Conservation (phyloP, 2,888 invertebrate species). For the Eurois occulta region DNA sequence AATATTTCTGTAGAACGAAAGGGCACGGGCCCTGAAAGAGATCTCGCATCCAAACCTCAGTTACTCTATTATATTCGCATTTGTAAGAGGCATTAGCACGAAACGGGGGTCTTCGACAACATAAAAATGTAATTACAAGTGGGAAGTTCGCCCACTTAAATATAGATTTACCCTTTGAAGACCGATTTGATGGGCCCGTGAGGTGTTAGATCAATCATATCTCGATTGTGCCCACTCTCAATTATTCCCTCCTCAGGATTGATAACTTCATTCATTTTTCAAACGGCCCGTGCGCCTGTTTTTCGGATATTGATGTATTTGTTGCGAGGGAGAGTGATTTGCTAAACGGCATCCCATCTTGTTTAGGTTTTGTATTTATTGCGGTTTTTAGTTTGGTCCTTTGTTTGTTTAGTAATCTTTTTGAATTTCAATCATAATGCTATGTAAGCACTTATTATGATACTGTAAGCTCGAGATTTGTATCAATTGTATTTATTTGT, state of each 20-base stretch:
- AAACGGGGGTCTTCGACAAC: constrained; percentile 77
- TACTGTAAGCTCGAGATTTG: background rate
- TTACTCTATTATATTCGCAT: constrained; percentile 85
- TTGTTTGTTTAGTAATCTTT: constrained; percentile 38
- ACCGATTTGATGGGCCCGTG: constrained; percentile 83
- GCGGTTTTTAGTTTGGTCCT: constrained; percentile 29
- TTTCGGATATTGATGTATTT: constrained; percentile 67
- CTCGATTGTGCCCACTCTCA: constrained; percentile 85
- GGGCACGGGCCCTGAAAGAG: constrained; percentile 68
- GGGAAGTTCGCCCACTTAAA: constrained; percentile 86
- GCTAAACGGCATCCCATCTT: constrained; percentile 60
- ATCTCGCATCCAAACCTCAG: constrained; percentile 70
- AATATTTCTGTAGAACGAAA: constrained; percentile 54
- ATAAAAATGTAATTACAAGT: constrained; percentile 89
- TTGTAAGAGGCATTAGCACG: constrained; percentile 84
- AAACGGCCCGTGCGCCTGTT: constrained; percentile 66
- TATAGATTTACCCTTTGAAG: constrained; percentile 89
- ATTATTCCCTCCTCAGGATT: constrained; percentile 83
- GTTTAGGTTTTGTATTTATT: constrained; percentile 48
- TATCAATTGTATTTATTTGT: background rate
- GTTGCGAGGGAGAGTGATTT: constrained; percentile 62
- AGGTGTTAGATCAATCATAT: constrained; percentile 89
- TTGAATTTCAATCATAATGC: constrained; percentile 23
- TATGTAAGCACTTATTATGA: background rate
- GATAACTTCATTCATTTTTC: constrained; percentile 88